Base-by-base conservation (phyloP, 2,888 invertebrate genomes). In the Metalampra italica region DNA sequence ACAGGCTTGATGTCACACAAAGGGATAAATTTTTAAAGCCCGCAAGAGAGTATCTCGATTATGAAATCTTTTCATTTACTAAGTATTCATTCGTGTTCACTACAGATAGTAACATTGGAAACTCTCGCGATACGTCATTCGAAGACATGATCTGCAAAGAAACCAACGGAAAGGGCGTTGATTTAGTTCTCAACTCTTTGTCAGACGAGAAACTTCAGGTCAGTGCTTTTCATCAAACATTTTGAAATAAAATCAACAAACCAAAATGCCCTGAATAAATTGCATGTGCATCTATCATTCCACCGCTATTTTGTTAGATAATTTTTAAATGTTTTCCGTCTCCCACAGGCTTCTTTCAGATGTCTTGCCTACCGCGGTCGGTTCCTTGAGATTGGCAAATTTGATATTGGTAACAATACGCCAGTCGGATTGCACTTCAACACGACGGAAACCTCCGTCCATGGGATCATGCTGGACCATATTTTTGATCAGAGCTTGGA, bases 131-230 rank as follows among this genome's bases (percentile, higher is more conserved):
- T 71, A 91, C 93, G 0, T 93, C 94, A 0, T 99, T 99, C 76
- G 98, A 98, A 75, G 91, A 93, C 57, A 93, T 97, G 92, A 91
- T 99, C 47, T 90, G 94, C 61, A 90, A 90, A 43, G 91, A 93
- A 66, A 98, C 98, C 0, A 90, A 94, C 7, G 98, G 98, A 9
- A 90, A 91, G 60, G 98, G 98, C 36, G 98, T 99, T 0, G 96
- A 99, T 69, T 84, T 98, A 46, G 95, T 98, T 11, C 83, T 97
- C 7, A 99, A 99, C 78, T 98, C 97, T 0, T 82, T 99, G 40
- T 93, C 98, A 0, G 98, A 97, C 67, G 98, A 98, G 42, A 98
- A 98, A 78, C 90, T 98, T 0, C 91, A 92, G 66, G 95, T 89
- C 66, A 22, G 22, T 22, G 5, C 22, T 22, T 22, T 22, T 3